A percentile compares a stretch with the other conserved stretches of the same genome.
phyloP scores from a whole-genome alignment of 2,888 invertebrate species.

The Pristionchus exspectatus region DNA sequence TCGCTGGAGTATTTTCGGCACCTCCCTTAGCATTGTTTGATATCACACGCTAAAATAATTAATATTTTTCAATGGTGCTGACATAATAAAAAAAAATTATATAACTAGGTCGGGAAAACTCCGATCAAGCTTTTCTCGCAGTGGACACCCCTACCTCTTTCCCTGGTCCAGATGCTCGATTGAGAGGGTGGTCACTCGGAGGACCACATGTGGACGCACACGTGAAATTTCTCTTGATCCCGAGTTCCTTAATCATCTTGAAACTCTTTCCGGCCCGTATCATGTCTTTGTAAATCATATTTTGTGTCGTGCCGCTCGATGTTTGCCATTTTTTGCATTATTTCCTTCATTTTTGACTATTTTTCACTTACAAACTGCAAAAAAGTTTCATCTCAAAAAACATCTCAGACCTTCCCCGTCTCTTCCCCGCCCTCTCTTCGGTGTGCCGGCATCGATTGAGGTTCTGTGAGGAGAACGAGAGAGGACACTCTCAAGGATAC shows the following conservation, averaged over 20 bases:
- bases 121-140: not conserved
- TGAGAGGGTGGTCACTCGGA: not conserved
- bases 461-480: not conserved
- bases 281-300: not conserved
- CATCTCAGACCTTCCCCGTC: not conserved
- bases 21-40: too few species aligned
- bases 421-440: conserved; percentile 14
- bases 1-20: too few species aligned
- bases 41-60: too few species aligned
- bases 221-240: not conserved
- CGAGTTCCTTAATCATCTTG: not conserved
- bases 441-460: conserved; percentile 48
- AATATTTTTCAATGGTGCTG: too few species aligned
- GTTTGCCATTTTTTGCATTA: too few species aligned
- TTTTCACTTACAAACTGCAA: too few species aligned
- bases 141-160: not conserved
- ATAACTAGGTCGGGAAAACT: too few species aligned
- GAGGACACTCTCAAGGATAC: not conserved
- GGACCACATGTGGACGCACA: not conserved
- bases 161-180: not conserved
- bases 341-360: too few species aligned
- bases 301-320: too few species aligned
- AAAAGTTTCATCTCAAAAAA: too few species aligned
- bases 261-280: not conserved
- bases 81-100: too few species aligned